phyloP scores from a whole-genome alignment of 2,113 vertebrate genomes.

The Thomomys bottae region DNA sequence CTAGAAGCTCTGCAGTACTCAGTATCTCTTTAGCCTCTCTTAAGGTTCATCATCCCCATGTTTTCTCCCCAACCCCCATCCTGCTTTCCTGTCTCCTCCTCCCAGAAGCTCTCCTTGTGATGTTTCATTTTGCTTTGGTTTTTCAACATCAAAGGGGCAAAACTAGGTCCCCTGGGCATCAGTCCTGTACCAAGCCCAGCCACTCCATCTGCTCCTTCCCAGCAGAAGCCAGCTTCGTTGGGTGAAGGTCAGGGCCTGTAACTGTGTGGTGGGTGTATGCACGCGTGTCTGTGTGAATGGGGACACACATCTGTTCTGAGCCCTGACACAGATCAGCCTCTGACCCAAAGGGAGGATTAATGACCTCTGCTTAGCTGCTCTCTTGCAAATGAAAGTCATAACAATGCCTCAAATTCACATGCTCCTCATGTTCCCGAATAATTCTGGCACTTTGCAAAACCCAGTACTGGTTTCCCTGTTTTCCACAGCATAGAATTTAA shows the following conservation, averaged over 20 bases:
- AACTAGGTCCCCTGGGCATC: slow-evolving; percentile 56
- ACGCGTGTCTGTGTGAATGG: slow-evolving; percentile 28
- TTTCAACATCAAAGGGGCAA: slow-evolving; percentile 75
- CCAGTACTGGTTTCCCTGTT: slow-evolving; percentile 1
- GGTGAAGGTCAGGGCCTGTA: slow-evolving; percentile 65
- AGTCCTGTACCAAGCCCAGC: slow-evolving; percentile 29
- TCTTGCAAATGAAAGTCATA: slow-evolving; percentile 28
- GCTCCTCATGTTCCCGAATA: slow-evolving; percentile 32
- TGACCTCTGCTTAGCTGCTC: slow-evolving; percentile 57
- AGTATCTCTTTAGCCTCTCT: neutral
- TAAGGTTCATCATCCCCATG: neutral
- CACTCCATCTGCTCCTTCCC: slow-evolving; percentile 73
- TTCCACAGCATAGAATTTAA: neutral
- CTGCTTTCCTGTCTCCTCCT: neutral
- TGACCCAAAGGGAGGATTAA: slow-evolving; percentile 51
- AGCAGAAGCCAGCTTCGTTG: neutral
- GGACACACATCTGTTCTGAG: slow-evolving; percentile 71
- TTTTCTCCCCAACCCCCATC: neutral
- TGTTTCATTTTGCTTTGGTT: slow-evolving; percentile 65
- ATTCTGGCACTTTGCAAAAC: slow-evolving; percentile 58
- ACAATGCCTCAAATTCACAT: slow-evolving; percentile 62
- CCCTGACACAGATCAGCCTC: slow-evolving; percentile 49
- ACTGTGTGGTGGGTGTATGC: neutral
- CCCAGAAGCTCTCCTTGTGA: slow-evolving; percentile 39
- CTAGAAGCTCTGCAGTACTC: neutral